These are phyloP conservation scores for Apis laboriosa DNA, from an alignment of 1,140 invertebrate genomes.

Conservation along the genomic window DNA sequence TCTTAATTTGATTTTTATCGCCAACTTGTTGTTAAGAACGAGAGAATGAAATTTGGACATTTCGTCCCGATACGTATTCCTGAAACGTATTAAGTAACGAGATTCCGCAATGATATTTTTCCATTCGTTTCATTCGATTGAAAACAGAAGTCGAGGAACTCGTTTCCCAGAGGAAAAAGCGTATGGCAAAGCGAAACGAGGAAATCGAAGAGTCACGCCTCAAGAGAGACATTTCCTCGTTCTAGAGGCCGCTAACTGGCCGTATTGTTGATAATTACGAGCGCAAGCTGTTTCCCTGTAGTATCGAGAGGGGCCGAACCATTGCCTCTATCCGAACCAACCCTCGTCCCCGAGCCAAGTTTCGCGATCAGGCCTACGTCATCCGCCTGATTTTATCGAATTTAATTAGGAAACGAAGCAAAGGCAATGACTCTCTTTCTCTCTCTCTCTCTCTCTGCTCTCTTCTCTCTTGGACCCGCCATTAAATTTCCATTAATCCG, in stretches of 20 bases:
- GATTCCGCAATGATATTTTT: background rate
- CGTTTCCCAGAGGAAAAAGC: background rate
- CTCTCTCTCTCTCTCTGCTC: constrained; percentile 4
- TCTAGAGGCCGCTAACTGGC: constrained; percentile 6
- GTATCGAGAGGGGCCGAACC: background rate
- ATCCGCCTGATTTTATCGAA: constrained; percentile 47
- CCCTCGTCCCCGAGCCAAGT: constrained; percentile 4
- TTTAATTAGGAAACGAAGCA: constrained; percentile 50
- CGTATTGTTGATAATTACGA: constrained; percentile 38
- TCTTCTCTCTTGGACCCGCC: background rate
- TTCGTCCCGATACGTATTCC: too few species aligned
- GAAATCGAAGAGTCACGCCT: background rate
- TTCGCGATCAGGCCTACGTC: constrained; percentile 33
- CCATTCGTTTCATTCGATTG: background rate
- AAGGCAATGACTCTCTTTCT: constrained; percentile 27
- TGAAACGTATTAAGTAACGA: too few species aligned
- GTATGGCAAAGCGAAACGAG: background rate
- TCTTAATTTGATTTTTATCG: too few species aligned
- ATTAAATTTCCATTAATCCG: constrained; percentile 53
- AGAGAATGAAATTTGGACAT: too few species aligned
- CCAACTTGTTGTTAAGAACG: too few species aligned
- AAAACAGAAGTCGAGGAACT: background rate
- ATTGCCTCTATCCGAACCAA: background rate
- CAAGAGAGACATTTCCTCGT: constrained; percentile 15
- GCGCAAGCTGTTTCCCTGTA: constrained; percentile 9